Evolutionary conservation across 2,797 vertebrate genomes (phyloP).

Genomic region (Dipus sagitta): DNA sequence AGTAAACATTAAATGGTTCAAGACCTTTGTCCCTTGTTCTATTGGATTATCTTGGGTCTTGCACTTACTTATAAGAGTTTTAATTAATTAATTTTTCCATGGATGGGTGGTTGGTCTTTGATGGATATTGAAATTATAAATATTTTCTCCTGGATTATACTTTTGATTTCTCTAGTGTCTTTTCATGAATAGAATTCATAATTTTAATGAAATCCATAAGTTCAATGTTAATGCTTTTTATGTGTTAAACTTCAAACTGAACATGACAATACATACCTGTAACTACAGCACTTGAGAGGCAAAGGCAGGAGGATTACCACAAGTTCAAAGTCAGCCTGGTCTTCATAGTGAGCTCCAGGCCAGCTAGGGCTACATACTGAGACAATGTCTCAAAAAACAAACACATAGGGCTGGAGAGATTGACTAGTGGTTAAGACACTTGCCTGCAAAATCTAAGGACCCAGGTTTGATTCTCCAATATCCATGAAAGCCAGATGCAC

Average conservation of each 20-base stretch:
- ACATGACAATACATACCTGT: too few species aligned
- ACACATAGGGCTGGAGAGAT: too few species aligned
- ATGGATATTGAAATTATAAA: neutral
- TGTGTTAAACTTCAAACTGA: neutral
- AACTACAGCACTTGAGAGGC: neutral
- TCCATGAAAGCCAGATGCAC: too few species aligned
- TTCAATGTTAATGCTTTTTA: neutral
- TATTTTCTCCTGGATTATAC: neutral
- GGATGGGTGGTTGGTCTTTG: neutral
- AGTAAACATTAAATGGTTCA: neutral
- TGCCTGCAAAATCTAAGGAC: too few species aligned
- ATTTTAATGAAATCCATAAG: constrained; percentile 23
- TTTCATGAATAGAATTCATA: constrained; percentile 29
- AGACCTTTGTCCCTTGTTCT: neutral
- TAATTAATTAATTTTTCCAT: neutral
- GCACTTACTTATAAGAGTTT: neutral
- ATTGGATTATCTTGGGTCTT: neutral
- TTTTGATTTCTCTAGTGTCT: constrained; percentile 1
- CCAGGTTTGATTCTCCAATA: too few species aligned
- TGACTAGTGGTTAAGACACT: too few species aligned
- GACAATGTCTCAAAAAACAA: too few species aligned
- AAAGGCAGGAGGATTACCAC: too few species aligned
- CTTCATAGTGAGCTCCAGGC: too few species aligned
- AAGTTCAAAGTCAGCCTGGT: too few species aligned
- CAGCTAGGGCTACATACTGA: too few species aligned